phyloP scores from a whole-genome alignment of 2,113 vertebrate genomes.

The Festucalex cinctus region DNA sequence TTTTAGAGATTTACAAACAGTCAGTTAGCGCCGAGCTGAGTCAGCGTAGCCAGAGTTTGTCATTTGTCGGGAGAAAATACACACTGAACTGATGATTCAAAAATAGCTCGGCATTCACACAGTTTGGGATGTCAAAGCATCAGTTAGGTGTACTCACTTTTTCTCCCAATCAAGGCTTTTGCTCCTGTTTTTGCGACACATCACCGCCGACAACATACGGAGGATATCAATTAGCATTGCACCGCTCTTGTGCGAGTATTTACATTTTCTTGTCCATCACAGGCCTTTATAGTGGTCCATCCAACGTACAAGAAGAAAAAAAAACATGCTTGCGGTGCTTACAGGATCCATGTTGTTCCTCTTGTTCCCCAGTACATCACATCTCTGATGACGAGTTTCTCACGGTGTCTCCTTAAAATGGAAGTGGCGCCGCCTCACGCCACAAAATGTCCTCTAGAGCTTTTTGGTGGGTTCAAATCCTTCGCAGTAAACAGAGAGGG shows the following conservation, averaged over 20 bases:
- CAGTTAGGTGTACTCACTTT: conserved; percentile 57
- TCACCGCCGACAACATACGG: conserved; percentile 34
- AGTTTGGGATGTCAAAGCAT: conserved; percentile 36
- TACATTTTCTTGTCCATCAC: conserved; percentile 35
- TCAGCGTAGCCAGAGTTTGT: conserved; percentile 51
- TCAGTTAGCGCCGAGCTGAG: conserved; percentile 56
- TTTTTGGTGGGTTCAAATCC: conserved; percentile 7
- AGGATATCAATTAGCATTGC: conserved; percentile 41
- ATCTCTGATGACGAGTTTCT: conserved; percentile 4
- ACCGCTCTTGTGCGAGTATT: conserved; percentile 35
- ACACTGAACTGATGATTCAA: conserved; percentile 54
- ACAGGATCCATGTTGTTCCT: conserved; percentile 21
- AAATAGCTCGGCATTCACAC: conserved; percentile 40
- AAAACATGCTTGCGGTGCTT: conserved; percentile 8
- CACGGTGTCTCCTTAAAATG: not conserved
- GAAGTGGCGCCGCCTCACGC: conserved; percentile 4
- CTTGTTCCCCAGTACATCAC: conserved; percentile 24
- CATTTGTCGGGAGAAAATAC: conserved; percentile 52
- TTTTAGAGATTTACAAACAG: conserved; percentile 65
- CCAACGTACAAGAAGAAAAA: conserved; percentile 14
- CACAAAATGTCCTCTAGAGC: conserved; percentile 18
- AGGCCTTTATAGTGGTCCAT: conserved; percentile 27
- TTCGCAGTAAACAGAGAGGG: conserved; percentile 23
- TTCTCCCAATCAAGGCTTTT: conserved; percentile 53
- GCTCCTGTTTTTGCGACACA: conserved; percentile 57